Evolutionary conservation across 2,888 invertebrate genomes (phyloP), one percentile per base, ranked within the genome.

Genomic region (Drosophila kanekoi): DNA sequence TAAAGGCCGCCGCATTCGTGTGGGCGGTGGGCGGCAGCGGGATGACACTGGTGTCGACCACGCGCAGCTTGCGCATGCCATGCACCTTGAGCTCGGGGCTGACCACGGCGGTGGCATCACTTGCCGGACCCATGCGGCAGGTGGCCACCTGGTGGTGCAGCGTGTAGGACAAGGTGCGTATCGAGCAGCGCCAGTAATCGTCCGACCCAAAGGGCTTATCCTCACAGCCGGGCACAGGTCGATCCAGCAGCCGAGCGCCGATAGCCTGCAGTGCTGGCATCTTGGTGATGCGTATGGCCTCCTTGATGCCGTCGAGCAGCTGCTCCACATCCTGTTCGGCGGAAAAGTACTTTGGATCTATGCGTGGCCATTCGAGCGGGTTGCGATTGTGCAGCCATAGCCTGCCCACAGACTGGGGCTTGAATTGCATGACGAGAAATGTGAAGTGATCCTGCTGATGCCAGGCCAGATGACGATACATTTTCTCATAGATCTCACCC

Each of bases 361-460:
- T 93, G 23, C 93, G 90, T 0, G 95, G 95, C 88, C 93, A 93
- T 32, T 94, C 93, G 38, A 93, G 91, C 0, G 95, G 95, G 88
- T 95, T 76, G 28, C 93, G 94, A 44, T 95, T 95, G 81, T 94
- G 94, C 13, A 98, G 93, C 89, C 93, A 94, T 0, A 97, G 81
- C 5, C 94, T 93, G 0, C 97, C 97, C 18, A 93, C 93, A 13
- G 97, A 97, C 89, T 95, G 94, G 0, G 97, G 97, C 87, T 96
- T 94, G 52, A 96, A 93, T 33, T 96, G 92, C 93, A 96, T 95
- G 0, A 96, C 94, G 56, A 96, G 93, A 13, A 95, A 92, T 45
- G 93, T 94, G 93, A 94, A 95, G 14, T 93, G 94, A 93, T 93
- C 95, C 57, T 76, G 76, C 92, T 82, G 61, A 0, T 51, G n/a